A percentile compares a stretch with the other conserved stretches of the same genome.
phyloP scores from a whole-genome alignment of 2,888 invertebrate genomes.

The Chrysolina haemoptera region DNA sequence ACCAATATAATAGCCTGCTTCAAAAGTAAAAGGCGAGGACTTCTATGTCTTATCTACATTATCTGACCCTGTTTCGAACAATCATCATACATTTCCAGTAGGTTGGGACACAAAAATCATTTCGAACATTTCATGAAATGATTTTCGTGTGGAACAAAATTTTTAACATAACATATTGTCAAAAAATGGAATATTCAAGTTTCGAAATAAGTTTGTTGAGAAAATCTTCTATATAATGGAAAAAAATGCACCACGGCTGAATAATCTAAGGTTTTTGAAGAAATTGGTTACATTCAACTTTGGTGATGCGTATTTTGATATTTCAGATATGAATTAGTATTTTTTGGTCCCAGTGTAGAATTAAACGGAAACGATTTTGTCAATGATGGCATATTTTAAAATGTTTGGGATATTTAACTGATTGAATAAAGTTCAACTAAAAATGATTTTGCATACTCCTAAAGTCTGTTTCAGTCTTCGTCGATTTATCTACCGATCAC shows the following conservation, averaged over 20 bases:
- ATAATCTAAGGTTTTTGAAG: constrained; percentile 47
- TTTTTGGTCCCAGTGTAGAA: constrained; percentile 69
- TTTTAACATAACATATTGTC: constrained; percentile 69
- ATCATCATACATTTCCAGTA: constrained; percentile 30
- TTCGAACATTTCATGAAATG: constrained; percentile 47
- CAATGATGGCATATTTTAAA: constrained; percentile 66
- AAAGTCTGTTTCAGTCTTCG: constrained; percentile 66
- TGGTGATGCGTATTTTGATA: constrained; percentile 65
- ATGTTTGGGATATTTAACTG: constrained; percentile 42
- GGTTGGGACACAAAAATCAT: constrained; percentile 53
- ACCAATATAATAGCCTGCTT: background rate
- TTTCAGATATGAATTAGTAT: constrained; percentile 68
- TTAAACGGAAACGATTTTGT: constrained; percentile 53
- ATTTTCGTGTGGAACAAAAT: constrained; percentile 51
- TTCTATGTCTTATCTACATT: background rate
- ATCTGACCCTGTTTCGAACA: background rate
- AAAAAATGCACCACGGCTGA: constrained; percentile 54
- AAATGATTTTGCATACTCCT: constrained; percentile 52
- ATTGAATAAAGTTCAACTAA: constrained; percentile 46
- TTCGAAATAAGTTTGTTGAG: constrained; percentile 46
- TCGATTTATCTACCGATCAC: constrained; percentile 66
- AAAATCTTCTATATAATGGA: constrained; percentile 50
- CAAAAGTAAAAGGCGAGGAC: background rate
- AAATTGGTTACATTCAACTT: constrained; percentile 43
- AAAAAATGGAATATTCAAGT: constrained; percentile 68